Evolutionary conservation across 2,797 vertebrate genomes (phyloP).

Genomic region (Gorsachius magnificus): DNA sequence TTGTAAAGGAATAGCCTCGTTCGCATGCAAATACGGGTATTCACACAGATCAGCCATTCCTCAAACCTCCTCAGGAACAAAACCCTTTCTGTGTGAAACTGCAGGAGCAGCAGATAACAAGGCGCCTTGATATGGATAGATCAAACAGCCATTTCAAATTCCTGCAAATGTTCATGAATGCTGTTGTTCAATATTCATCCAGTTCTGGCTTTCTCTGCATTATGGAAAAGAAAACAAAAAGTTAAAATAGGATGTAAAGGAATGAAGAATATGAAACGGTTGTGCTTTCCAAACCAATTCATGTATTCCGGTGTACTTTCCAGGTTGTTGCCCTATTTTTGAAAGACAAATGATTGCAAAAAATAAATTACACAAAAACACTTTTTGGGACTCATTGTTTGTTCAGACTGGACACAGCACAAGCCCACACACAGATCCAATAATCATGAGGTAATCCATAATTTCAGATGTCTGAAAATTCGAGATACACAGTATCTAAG

Average conservation of each 20-base stretch:
- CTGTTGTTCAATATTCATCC: conserved; percentile 41
- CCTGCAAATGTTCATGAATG: conserved; percentile 46
- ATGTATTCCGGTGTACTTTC: not conserved
- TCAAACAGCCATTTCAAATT: conserved; percentile 58
- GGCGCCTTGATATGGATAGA: conserved; percentile 59
- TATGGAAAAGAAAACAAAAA: conserved; percentile 25
- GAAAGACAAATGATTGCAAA: not conserved
- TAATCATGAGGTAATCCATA: not conserved
- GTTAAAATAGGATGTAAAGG: not conserved
- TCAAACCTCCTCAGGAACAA: conserved; percentile 59
- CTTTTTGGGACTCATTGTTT: not conserved
- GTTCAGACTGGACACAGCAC: not conserved
- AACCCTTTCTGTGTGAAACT: conserved; percentile 59
- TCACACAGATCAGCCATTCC: conserved; percentile 66
- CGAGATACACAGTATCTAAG: not conserved
- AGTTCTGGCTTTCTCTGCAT: not conserved
- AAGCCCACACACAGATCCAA: not conserved
- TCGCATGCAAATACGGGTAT: conserved; percentile 69
- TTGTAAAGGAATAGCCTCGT: conserved; percentile 59
- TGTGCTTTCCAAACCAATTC: not conserved
- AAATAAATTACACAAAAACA: not conserved
- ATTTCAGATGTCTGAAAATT: conserved; percentile 7
- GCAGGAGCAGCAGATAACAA: conserved; percentile 63
- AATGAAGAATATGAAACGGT: not conserved
- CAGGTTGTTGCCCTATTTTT: not conserved